These are phyloP conservation scores for Clepsis dumicolana DNA, from an alignment of 2,888 invertebrate species.

Conservation along the genomic window DNA sequence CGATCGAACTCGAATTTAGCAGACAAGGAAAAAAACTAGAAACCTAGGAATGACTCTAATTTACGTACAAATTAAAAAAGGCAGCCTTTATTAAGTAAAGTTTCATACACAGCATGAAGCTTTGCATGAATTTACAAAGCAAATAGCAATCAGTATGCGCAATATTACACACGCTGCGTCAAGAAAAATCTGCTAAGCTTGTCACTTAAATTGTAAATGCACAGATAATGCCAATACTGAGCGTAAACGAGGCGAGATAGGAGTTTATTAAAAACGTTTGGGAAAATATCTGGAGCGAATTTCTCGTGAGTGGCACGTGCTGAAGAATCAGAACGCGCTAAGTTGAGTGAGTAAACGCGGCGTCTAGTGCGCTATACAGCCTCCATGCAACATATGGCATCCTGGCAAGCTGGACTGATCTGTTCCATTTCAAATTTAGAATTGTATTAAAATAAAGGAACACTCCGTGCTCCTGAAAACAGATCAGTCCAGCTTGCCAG, in stretches of 20 bases:
- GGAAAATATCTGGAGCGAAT: background rate
- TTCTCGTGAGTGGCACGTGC: background rate
- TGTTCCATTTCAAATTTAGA: too few species aligned
- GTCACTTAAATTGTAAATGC: slow-evolving; percentile 28
- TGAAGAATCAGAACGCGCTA: background rate
- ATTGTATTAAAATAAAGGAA: too few species aligned
- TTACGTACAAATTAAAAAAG: background rate
- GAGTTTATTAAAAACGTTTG: slow-evolving; percentile 24
- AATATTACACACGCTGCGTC: background rate
- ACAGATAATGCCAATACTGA: slow-evolving; percentile 23
- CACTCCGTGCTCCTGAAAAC: too few species aligned
- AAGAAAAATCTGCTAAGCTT: slow-evolving; percentile 8
- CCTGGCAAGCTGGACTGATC: too few species aligned
- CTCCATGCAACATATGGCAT: too few species aligned
- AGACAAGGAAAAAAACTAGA: too few species aligned
- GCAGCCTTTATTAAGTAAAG: background rate
- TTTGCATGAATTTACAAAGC: background rate
- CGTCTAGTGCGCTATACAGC: too few species aligned
- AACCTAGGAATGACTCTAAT: background rate
- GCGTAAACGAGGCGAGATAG: slow-evolving; percentile 33
- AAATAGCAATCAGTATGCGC: background rate
- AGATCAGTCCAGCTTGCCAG: too few species aligned
- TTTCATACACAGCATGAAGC: background rate
- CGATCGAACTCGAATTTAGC: too few species aligned
- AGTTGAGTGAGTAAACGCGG: background rate